These are phyloP conservation scores for Cydia amplana DNA, from an alignment of 1,140 invertebrate species.

Conservation along the genomic window DNA sequence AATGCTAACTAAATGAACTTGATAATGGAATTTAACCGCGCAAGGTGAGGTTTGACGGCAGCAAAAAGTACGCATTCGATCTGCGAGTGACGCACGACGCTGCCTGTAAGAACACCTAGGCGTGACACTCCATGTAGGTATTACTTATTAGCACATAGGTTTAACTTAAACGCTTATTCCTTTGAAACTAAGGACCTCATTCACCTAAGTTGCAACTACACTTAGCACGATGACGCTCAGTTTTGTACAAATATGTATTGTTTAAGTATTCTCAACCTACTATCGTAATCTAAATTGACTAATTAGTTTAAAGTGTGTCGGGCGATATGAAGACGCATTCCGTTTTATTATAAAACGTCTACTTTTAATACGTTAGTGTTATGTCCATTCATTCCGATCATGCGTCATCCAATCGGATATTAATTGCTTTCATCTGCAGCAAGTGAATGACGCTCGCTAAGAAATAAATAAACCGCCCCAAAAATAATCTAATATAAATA, in stretches of 20 bases:
- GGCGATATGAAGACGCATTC: conserved; percentile 1
- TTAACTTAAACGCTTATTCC: background rate
- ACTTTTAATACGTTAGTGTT: conserved; percentile 40
- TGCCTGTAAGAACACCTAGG: conserved; percentile 1
- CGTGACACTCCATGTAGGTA: background rate
- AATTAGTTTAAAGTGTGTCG: conserved; percentile 16
- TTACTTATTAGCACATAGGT: conserved; percentile 17
- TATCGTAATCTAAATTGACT: background rate
- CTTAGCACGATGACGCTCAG: background rate
- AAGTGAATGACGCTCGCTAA: conserved; percentile 58
- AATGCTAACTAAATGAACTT: conserved; percentile 19
- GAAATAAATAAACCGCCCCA: conserved; percentile 64
- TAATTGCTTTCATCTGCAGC: conserved; percentile 67
- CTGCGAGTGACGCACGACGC: conserved; percentile 1
- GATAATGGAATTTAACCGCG: conserved; percentile 18
- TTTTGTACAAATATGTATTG: background rate
- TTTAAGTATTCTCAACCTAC: background rate
- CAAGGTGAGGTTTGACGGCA: conserved; percentile 32
- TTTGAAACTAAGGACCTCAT: background rate
- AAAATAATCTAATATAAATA: conserved; percentile 75
- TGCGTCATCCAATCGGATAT: conserved; percentile 68
- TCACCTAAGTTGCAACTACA: background rate
- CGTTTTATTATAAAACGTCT: conserved; percentile 16
- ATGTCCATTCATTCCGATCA: conserved; percentile 49
- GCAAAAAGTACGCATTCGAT: conserved; percentile 27